Conservation (phyloP, 2,888 invertebrate species). For the Muschampia plurimacula region DNA sequence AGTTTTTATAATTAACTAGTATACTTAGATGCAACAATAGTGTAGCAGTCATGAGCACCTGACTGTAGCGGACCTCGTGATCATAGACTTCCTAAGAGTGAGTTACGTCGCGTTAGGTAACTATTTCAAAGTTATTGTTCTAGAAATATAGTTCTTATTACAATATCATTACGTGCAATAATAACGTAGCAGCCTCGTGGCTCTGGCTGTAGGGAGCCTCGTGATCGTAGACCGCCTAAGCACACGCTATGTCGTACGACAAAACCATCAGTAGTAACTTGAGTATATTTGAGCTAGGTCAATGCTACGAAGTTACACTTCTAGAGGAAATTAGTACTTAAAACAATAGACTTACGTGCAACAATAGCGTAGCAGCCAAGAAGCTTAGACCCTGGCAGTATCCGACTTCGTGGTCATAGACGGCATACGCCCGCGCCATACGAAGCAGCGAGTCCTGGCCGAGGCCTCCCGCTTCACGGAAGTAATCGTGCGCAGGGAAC, state of each 20-base stretch:
- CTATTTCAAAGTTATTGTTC: too few species aligned
- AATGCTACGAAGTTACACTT: background rate
- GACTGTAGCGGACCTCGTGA: too few species aligned
- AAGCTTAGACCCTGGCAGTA: constrained; percentile 99
- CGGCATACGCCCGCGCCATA: constrained; percentile 98
- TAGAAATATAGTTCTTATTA: background rate
- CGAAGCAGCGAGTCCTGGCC: constrained; percentile 98
- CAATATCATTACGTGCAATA: background rate
- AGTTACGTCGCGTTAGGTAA: too few species aligned
- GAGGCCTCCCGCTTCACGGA: constrained; percentile 96
- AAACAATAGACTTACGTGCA: background rate
- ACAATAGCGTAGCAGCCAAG: constrained; percentile 92
- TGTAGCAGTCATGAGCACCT: too few species aligned
- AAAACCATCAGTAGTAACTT: too few species aligned
- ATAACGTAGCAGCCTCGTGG: background rate
- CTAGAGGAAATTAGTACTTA: background rate
- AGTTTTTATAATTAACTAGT: too few species aligned
- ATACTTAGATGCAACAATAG: too few species aligned
- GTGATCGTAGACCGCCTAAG: too few species aligned
- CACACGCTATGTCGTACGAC: background rate
- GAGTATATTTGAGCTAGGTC: too few species aligned
- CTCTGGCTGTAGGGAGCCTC: too few species aligned
- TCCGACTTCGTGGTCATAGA: constrained; percentile 98
- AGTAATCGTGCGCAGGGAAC: constrained; percentile 99
- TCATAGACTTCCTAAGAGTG: too few species aligned